Base-by-base conservation (phyloP, 2,888 invertebrate genomes). In the Anticlea derivata region DNA sequence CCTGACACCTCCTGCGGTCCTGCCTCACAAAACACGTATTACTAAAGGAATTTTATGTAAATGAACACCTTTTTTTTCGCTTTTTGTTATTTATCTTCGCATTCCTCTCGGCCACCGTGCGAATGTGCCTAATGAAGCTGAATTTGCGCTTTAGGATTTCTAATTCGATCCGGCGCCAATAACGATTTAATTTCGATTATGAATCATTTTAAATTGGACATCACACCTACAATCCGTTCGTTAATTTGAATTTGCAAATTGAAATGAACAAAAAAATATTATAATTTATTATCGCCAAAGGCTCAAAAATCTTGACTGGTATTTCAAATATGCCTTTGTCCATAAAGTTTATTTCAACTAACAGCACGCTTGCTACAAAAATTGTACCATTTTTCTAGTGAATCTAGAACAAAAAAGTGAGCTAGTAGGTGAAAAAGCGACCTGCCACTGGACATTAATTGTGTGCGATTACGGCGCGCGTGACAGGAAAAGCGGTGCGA, bases 21-120 rank as follows among this genome's bases (percentile, higher is more conserved):
- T 49, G 34, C 31, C 47, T 46, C 40, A 50, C 55, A 47, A 55
- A 58, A 63, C 61, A 61, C 60, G 55, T 64, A 68, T 66, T 65
- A 60, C 63, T 67, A 68, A 74, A 74, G 73, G 80, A 78, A 80
- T 85, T 82, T 85, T 80, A 85, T 84, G 84, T 80, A 85, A 84
- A 85, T 80, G 69, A 73, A 67, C 61, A 64, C 63, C 58, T 72
- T 73, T 73, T n/a, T 17, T 73, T 73, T 60, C 26, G 59, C 65
- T 71, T 70, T 74, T 73, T 77, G 66, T 73, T 64, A 65, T 68
- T 63, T 62, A 61, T 68, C 60, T 64, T 69, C 60, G 55, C 64
- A 67, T 69, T 69, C 65, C 61, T 58, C 63, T 58, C 61, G 72
- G 66, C 72, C 70, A 72, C 68, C 75, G 74, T 73, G 78, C 70